A percentile compares a stretch with the other conserved stretches of the same genome.
Conservation (phyloP, 2,888 invertebrate genomes). For the Acleris literana region DNA sequence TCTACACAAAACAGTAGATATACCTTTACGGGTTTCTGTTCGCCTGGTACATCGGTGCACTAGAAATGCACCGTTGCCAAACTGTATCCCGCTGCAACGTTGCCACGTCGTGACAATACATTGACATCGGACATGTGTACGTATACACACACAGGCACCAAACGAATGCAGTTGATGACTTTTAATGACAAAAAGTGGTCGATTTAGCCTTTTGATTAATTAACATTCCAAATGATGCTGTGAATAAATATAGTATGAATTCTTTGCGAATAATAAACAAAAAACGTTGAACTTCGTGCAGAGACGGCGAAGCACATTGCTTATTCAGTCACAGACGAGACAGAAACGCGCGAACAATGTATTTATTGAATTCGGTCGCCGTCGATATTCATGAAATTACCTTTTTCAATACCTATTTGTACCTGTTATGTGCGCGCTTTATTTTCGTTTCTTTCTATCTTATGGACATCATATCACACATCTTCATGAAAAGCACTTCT, state of each 20-base stretch:
- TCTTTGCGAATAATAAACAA: too few species aligned
- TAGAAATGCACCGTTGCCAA: constrained; percentile 23
- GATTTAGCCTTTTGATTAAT: too few species aligned
- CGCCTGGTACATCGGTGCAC: constrained; percentile 22
- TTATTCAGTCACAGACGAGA: too few species aligned
- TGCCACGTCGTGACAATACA: not conserved
- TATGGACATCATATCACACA: not conserved
- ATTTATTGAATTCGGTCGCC: too few species aligned
- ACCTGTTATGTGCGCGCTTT: not conserved
- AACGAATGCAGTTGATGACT: too few species aligned
- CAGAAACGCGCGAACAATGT: too few species aligned
- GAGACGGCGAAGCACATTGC: too few species aligned
- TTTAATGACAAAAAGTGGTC: too few species aligned
- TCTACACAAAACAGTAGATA: not conserved
- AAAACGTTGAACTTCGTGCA: too few species aligned
- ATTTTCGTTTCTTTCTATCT: not conserved
- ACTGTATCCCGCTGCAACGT: constrained; percentile 5
- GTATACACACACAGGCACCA: not conserved
- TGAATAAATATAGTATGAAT: too few species aligned
- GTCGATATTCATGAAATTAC: not conserved
- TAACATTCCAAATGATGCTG: too few species aligned
- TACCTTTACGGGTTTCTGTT: constrained; percentile 2
- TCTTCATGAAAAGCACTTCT: not conserved
- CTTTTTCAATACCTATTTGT: not conserved
- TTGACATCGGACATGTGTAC: not conserved